These are phyloP conservation scores for Tenebrio molitor DNA, from an alignment of 1,140 invertebrate genomes.

Conservation along the genomic window DNA sequence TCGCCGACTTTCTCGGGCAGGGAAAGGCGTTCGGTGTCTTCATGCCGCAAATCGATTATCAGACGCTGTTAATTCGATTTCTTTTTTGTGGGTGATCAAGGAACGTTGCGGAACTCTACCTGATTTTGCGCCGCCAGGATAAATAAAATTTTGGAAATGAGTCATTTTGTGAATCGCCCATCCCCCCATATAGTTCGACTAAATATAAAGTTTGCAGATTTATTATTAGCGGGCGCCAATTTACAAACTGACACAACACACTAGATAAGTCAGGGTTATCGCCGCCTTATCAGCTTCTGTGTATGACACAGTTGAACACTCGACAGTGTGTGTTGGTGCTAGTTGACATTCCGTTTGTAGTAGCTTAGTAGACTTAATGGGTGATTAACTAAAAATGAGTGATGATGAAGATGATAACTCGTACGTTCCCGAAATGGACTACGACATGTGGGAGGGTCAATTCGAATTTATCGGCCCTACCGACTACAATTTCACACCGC, in stretches of 20 bases:
- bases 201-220: slow-evolving; percentile 24
- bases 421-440: slow-evolving; percentile 77
- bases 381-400: slow-evolving; percentile 63
- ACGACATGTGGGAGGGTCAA: slow-evolving; percentile 89
- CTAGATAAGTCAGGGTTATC: slow-evolving; percentile 38
- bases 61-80: no score
- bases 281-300: slow-evolving; percentile 22
- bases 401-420: slow-evolving; percentile 59
- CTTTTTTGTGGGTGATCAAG: no score
- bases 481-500: slow-evolving; percentile 42
- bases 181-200: neutral
- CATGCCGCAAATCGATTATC: no score
- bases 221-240: slow-evolving; percentile 13
- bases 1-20: no score
- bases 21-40: no score
- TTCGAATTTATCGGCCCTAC: slow-evolving; percentile 81
- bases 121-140: no score
- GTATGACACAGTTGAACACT: neutral
- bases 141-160: no score
- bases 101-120: no score
- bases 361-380: slow-evolving; percentile 4
- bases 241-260: slow-evolving; percentile 22
- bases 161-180: slow-evolving; percentile 2
- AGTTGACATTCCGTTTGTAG: neutral
- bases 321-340: slow-evolving; percentile 5